Evolutionary conservation across 1,140 invertebrate species (phyloP).

Genomic region (Cotesia vestalis): DNA sequence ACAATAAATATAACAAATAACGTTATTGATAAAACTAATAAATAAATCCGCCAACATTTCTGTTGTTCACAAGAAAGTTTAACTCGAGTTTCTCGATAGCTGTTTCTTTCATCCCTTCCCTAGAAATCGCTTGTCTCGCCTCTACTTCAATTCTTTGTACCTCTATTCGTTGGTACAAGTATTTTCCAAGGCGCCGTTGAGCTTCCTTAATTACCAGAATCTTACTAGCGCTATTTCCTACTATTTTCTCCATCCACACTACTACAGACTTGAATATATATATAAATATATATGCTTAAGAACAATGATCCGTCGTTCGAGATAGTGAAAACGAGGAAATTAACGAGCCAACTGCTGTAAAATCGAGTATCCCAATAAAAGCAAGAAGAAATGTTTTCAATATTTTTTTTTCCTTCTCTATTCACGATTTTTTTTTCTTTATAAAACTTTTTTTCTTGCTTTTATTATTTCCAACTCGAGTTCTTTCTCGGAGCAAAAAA

Average conservation of each 20-base stretch:
- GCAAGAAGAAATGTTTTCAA: neutral
- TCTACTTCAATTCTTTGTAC: neutral
- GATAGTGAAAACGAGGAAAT: slow-evolving; percentile 29
- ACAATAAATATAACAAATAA: too few relatives aligned
- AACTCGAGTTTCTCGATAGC: slow-evolving; percentile 12
- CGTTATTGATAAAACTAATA: neutral
- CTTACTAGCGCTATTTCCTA: slow-evolving; percentile 17
- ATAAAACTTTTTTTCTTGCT: neutral
- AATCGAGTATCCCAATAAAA: neutral
- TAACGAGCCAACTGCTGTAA: slow-evolving; percentile 18
- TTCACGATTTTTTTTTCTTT: neutral
- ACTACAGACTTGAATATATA: neutral
- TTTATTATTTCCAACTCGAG: too few relatives aligned
- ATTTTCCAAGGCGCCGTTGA: neutral
- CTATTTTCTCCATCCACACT: neutral
- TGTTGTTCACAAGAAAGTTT: neutral
- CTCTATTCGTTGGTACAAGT: neutral
- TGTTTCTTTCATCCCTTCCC: slow-evolving; percentile 1
- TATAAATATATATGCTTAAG: slow-evolving; percentile 5
- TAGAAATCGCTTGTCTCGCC: slow-evolving; percentile 3
- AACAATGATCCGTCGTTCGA: slow-evolving; percentile 24
- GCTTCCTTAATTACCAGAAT: slow-evolving; percentile 31
- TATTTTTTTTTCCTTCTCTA: neutral
- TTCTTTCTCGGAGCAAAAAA: too few relatives aligned
- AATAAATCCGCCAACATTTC: slow-evolving; percentile 15